Base-by-base conservation (phyloP, 1,140 invertebrate species). In the Caligus rogercresseyi region DNA sequence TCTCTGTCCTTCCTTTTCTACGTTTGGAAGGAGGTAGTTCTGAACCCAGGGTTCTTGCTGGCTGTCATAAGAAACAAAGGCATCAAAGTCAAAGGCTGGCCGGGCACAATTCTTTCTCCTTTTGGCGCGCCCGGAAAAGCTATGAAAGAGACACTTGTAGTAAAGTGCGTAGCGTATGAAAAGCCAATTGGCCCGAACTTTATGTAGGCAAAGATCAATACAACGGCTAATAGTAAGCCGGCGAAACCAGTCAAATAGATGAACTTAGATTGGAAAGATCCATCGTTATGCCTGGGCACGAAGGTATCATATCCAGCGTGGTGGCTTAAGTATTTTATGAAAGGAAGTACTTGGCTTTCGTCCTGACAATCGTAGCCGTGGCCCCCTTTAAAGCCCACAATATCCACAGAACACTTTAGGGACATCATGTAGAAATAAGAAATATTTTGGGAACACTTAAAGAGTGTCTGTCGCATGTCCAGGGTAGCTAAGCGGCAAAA, bases 1-100 rank as follows among this genome's bases (percentile, higher is more conserved):
- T 25, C 55, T 43, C 2, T 18, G 15, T 3, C 18, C 16, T 13
- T 55, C 31, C 52, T 25, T 31, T 25, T 60, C 57, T 1, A 60
- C 20, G 16, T 60, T 60, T 14, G 57, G 25, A 1, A 60, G 16
- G 20, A 60, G 26, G 23, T 60, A 24, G 3, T 31, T 25, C 14
- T 24, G 15, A 16, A 60, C 24, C 57, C 57, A 60, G 14, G 25
- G 16, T n/a, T 60, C 16, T 15, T 60, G 24, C 2, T 25, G 16
- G 13, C 25, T 60, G 24, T 25, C 18, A 60, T 60, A 60, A 16
- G 57, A 60, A 1, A 60, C 25, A 18, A 60, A 60, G 13, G 26
- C 57, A 31, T 60, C 23, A 21, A 31, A 60, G 3, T 56, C 54
- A 60, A 24, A 26, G 15, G 21, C 15, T 19, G 21, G 24, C 61